Base-by-base conservation (phyloP, 2,797 vertebrate species). In the Peromyscus melanophrys region DNA sequence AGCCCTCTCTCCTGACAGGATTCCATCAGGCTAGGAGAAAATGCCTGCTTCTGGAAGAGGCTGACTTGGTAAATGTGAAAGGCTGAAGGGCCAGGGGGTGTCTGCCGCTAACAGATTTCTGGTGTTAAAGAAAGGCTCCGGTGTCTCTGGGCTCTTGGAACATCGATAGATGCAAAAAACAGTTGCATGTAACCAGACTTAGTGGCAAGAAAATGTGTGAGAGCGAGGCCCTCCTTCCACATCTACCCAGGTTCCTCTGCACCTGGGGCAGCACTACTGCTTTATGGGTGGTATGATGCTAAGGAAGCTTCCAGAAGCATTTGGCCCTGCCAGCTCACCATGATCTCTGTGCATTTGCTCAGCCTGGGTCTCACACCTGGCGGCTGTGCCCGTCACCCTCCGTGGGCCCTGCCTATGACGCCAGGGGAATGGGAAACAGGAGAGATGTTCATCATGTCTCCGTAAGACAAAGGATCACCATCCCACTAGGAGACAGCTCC, bases 381-480 rank as follows among this genome's bases (percentile, higher is more conserved):
- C 77, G 40, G 29, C 63, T 8, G 34, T 29, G 40, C 27, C 81
- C 69, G 29, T 52, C 31, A 17, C 1, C 84, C 34, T 61, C 1
- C 4, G 21, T 0, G 31, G 71, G 69, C 73, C 27, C 71, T n/a
- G 49, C 29, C 7, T 0, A 0, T 10, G 31, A 17, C 61, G 0
- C 40, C 3, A 3, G 14, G 63, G 29, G 49, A 46, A 27, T 31
- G 27, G 12, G 12, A 29, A 85, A 75, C 31, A 77, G 17, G 11
- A 49, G 23, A 80, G 77, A 43, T 2, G 0, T 17, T 16, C 59
- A 27, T 27, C 7, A 0, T 25, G 17, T 78, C 71, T 77, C 34
- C 40, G 81, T 29, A 88, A 49, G 37, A 21, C 27, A 14, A 34
- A 21, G 37, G 2, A 8, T 75, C 43, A 10, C n/a, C 25, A 14